These are phyloP conservation scores for Zygaena filipendulae DNA, from an alignment of 2,888 invertebrate genomes.

Conservation along the genomic window DNA sequence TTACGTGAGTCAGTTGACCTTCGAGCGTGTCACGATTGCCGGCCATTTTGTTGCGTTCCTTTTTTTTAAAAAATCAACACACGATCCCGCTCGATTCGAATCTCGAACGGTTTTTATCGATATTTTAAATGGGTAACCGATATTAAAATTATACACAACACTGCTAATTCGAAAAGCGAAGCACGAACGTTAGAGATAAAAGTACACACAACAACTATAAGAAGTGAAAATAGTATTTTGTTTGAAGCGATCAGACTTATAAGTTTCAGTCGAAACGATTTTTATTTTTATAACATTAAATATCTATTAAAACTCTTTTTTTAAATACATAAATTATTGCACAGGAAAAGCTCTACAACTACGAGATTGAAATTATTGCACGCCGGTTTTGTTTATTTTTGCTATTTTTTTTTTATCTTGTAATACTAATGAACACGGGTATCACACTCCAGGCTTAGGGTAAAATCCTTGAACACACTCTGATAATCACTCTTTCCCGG, in stretches of 20 bases:
- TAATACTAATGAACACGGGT: slow-evolving; percentile 56
- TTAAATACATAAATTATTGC: slow-evolving; percentile 39
- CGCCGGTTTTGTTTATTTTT: background rate
- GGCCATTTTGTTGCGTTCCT: slow-evolving; percentile 38
- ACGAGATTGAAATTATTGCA: slow-evolving; percentile 2
- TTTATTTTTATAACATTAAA: too few relatives aligned
- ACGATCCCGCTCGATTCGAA: slow-evolving; percentile 5
- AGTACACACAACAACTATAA: slow-evolving; percentile 16
- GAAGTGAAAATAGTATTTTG: slow-evolving; percentile 18
- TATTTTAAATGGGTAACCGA: too few relatives aligned
- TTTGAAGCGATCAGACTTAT: slow-evolving; percentile 35
- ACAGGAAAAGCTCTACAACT: slow-evolving; percentile 24
- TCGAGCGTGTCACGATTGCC: slow-evolving; percentile 42
- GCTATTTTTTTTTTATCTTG: slow-evolving; percentile 16
- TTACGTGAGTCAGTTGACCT: slow-evolving; percentile 51
- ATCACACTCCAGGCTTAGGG: slow-evolving; percentile 33
- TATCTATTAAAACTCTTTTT: too few relatives aligned
- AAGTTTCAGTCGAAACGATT: slow-evolving; percentile 35
- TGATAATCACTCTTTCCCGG: slow-evolving; percentile 19
- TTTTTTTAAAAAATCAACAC: slow-evolving; percentile 3
- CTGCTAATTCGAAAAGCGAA: slow-evolving; percentile 11
- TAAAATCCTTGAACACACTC: slow-evolving; percentile 30
- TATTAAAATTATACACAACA: slow-evolving; percentile 17
- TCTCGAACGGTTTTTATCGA: slow-evolving; percentile 24
- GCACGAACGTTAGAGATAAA: slow-evolving; percentile 9